Conservation (phyloP, 2,888 invertebrate species). For the Drosophila robusta region DNA sequence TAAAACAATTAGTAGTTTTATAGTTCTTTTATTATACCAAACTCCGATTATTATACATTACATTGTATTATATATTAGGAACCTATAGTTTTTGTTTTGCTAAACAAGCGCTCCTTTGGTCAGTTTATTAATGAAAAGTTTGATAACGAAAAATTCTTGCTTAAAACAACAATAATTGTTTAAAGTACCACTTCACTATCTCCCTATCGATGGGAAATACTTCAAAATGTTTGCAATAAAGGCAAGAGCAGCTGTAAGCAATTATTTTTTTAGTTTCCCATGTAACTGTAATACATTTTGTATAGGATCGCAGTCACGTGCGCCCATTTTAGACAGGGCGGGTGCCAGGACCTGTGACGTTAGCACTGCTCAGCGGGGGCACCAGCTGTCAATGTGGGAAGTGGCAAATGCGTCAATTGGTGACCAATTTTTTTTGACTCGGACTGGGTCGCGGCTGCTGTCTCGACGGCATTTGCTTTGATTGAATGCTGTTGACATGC, state of each 20-base stretch:
- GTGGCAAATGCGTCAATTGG: conserved; percentile 16
- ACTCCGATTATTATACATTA: no score
- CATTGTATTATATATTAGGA: no score
- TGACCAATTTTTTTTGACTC: not conserved
- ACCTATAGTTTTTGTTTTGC: no score
- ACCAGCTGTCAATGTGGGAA: conserved; percentile 22
- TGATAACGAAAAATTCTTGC: no score
- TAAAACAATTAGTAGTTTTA: no score
- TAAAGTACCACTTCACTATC: no score
- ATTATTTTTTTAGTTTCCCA: conserved; percentile 3
- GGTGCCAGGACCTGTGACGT: conserved; percentile 63
- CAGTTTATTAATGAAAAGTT: no score
- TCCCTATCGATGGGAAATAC: no score
- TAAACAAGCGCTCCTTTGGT: no score
- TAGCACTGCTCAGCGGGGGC: conserved; percentile 13
- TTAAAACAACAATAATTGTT: no score
- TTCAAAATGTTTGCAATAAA: not conserved
- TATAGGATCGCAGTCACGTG: conserved; percentile 31
- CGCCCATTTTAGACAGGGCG: conserved; percentile 20
- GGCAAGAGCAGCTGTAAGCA: conserved; percentile 1
- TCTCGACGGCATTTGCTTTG: conserved; percentile 47
- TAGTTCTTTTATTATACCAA: no score
- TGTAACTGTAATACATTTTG: conserved; percentile 18
- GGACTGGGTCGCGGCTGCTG: conserved; percentile 21
- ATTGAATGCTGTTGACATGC: conserved; percentile 67